These are phyloP conservation scores for Andrena praecox DNA, from an alignment of 2,888 invertebrate species.

Conservation along the genomic window DNA sequence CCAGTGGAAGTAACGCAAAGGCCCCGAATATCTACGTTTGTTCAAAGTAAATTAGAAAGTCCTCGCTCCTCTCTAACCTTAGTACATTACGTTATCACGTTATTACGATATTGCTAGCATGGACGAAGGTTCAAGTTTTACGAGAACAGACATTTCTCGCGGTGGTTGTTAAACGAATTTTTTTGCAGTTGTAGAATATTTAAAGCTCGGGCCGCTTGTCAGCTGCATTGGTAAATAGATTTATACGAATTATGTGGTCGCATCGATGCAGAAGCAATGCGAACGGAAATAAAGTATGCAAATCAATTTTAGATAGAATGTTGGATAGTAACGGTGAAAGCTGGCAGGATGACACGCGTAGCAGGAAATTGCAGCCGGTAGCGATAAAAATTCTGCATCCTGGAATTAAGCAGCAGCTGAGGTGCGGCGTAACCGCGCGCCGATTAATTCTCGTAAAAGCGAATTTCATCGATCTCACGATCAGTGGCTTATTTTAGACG, in stretches of 20 bases:
- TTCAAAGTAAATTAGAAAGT: constrained; percentile 45
- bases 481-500: constrained; percentile 65
- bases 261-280: neutral
- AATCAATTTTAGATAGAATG: constrained; percentile 53
- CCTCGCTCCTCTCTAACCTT: neutral
- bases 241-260: neutral
- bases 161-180: constrained; percentile 1
- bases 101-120: neutral
- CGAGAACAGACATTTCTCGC: constrained; percentile 13
- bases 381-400: constrained; percentile 85
- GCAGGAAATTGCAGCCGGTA: constrained; percentile 76
- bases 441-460: neutral
- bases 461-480: neutral
- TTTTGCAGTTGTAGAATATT: constrained; percentile 68
- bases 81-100: too few species aligned
- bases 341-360: neutral
- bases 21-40: constrained; percentile 22
- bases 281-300: neutral
- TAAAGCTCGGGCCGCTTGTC: constrained; percentile 51
- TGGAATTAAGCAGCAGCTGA: constrained; percentile 79
- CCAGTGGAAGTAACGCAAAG: constrained; percentile 46
- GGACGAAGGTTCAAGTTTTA: constrained; percentile 59
- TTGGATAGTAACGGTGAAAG: constrained; percentile 10
- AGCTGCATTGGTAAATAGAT: constrained; percentile 44
- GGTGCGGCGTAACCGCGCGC: constrained; percentile 60